Base-by-base conservation (phyloP, 2,113 vertebrate species). In the Odontesthes bonariensis region DNA sequence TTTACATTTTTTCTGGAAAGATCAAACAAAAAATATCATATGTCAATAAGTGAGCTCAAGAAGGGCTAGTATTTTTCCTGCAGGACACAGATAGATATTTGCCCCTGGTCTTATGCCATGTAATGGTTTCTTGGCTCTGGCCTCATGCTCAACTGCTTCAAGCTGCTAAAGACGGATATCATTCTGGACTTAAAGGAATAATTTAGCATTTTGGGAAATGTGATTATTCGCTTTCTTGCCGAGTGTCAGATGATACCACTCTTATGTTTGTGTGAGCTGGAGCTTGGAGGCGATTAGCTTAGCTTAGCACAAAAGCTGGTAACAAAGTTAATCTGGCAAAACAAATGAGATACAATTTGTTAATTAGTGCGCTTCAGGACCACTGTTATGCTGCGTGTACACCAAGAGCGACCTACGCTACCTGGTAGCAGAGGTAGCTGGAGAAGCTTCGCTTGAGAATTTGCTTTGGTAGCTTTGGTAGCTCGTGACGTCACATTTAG, bases 291-390 rank as follows among this genome's bases (percentile, higher is more conserved):
- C 27, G 12, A 57, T 52, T 51, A 69, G 11, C 38, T 53, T 52
- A 57, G 62, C 63, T 56, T 56, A 70, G 20, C 14, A 52, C 61
- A 44, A 75, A 59, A 51, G 27, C 55, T 57, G 12, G 64, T 31
- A 65, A 60, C 10, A 44, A 31, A 46, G 46, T 54, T 20, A 57
- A 54, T 51, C 59, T 66, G 51, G 27, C n/a, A 63, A 72, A 75
- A 71, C 52, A 62, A 61, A 71, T 14, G 8, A 58, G 33, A 66
- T 60, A 46, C 44, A 40, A 17, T 16, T 0, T 70, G 31, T 57
- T 73, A 27, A 69, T 57, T 40, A 40, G 33, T 23, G 53, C 12
- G 22, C 9, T 40, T 44, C 31, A 19, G 33, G 35, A n/a, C 38
- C 49, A 60, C 65, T 64, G 3, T 47, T n/a, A n/a, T n/a, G n/a